These are phyloP conservation scores for Indicator maculatus DNA, from an alignment of 2,113 vertebrate species.

Conservation along the genomic window DNA sequence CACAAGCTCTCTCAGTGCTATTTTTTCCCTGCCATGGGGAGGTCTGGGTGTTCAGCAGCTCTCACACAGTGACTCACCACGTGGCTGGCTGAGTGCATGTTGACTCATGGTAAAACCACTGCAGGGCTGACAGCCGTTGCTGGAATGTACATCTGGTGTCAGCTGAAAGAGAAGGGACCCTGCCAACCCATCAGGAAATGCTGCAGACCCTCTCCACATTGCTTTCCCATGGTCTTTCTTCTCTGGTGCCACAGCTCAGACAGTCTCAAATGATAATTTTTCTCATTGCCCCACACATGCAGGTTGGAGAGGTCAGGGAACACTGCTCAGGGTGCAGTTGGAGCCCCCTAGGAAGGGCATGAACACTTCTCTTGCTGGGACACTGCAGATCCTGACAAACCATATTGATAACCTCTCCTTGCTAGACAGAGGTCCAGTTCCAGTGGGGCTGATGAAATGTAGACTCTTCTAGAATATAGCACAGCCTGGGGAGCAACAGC, in stretches of 20 bases:
- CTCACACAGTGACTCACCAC: background rate
- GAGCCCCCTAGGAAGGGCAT: background rate
- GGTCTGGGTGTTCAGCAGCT: background rate
- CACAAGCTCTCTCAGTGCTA: background rate
- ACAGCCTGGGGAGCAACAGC: background rate
- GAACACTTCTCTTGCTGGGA: background rate
- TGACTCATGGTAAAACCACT: background rate
- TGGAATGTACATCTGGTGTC: background rate
- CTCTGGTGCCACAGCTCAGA: background rate
- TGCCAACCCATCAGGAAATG: background rate
- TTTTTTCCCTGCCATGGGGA: background rate
- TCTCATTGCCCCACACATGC: background rate
- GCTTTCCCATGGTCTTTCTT: background rate
- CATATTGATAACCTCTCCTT: background rate
- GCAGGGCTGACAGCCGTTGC: background rate
- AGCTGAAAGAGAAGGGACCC: background rate
- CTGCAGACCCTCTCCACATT: background rate
- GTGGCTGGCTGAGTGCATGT: background rate
- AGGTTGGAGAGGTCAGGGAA: background rate
- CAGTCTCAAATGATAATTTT: background rate
- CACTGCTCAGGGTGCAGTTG: background rate
- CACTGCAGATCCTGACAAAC: background rate
- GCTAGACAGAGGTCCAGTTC: background rate
- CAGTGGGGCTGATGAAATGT: background rate
- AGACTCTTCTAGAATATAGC: background rate